Base-by-base conservation (phyloP, 2,113 vertebrate species). In the Barbus barbus region DNA sequence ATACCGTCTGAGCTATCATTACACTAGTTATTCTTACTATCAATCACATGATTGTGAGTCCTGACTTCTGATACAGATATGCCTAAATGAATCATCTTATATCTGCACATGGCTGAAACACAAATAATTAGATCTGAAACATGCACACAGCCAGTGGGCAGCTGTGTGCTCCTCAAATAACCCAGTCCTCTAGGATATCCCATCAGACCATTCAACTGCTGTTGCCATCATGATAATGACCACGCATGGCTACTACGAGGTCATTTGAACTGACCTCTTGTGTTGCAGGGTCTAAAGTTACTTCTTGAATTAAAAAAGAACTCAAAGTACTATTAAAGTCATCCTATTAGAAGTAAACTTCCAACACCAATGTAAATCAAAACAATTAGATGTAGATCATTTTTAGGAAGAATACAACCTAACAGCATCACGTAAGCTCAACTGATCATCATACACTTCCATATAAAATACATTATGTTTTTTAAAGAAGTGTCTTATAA, bases 131-230 rank as follows among this genome's bases (percentile, higher is more conserved):
- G 31, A 31, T 75, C 24, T 51, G 44, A 73, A 73, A 44, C n/a
- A 44, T 44, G 5, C 9, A 81, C 79, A 81, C 58, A n/a, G 28
- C 41, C 20, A 24, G 31, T 20, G 63, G 8, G 9, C 80, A 82
- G 80, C 80, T 38, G 80, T 56, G 60, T 31, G 44, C 65, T 82
- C 65, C 80, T 82, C 65, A 41, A 71, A 71, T 82, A 82, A 53
- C 80, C 14, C 63, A 12, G 36, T 46, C 41, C 24, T 80, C 78
- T 67, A 51, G 65, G 3, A 82, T 69, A 38, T 71, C 80, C 18
- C 41, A 48, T 81, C 44, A 46, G 41, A 48, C 38, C 4, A 18
- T 63, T 48, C 48, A 69, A 76, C 73, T 76, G 56, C 72, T 75
- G 72, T 46, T 56, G 41, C 74, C 60, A 69, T 48, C 41, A 78